A percentile compares a stretch with the other conserved stretches of the same genome.
Conservation (phyloP, 2,888 invertebrate species). For the Heliconius aoede region DNA sequence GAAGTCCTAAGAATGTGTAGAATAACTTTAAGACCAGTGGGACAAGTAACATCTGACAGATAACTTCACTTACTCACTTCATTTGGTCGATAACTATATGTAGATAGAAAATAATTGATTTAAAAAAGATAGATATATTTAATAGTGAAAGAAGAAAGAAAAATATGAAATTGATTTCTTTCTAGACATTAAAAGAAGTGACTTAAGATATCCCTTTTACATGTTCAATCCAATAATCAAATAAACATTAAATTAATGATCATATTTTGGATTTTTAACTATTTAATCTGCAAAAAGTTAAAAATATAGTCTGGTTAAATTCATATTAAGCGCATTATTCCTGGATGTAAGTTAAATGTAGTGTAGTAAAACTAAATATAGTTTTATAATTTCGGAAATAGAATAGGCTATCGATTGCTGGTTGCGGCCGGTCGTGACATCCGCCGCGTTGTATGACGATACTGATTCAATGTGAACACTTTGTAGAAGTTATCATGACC, state of each 20-base stretch:
- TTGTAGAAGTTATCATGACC: conserved; percentile 16
- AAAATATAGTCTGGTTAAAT: neutral
- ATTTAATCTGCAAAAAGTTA: no score
- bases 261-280: neutral
- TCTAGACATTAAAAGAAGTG: neutral
- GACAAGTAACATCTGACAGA: no score
- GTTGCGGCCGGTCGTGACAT: conserved; percentile 57
- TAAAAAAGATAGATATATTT: no score
- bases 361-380: conserved; percentile 33
- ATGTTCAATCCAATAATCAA: neutral
- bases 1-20: neutral
- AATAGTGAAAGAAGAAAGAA: no score
- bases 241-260: no score
- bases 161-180: neutral
- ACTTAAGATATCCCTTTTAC: neutral
- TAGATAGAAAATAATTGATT: no score
- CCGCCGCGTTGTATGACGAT: conserved; percentile 47
- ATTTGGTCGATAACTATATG: no score
- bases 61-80: no score
- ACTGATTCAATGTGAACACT: conserved; percentile 34
- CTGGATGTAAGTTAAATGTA: conserved; percentile 18
- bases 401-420: conserved; percentile 57
- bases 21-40: neutral
- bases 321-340: neutral
- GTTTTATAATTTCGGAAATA: conserved; percentile 55